A percentile compares a stretch with the other conserved stretches of the same genome.
These are phyloP conservation scores for Halocaridina rubra DNA, from an alignment of 2,888 invertebrate species.

Conservation along the genomic window DNA sequence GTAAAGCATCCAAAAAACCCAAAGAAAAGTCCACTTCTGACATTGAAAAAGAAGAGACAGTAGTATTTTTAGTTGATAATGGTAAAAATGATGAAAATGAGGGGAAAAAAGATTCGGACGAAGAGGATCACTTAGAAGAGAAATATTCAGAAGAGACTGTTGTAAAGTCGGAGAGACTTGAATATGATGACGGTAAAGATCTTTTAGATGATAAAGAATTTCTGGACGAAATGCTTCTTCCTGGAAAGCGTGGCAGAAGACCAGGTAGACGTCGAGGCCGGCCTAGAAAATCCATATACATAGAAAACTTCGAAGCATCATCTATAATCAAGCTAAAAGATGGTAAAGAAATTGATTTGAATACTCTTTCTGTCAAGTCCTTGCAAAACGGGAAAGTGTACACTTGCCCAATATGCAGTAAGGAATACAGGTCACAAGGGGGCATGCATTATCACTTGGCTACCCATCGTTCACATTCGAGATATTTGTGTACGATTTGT, in stretches of 20 bases:
- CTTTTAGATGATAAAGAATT: neutral
- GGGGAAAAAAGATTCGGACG: neutral
- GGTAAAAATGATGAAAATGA: neutral
- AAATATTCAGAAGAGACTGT: neutral
- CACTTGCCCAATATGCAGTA: slow-evolving; percentile 9
- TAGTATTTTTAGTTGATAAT: neutral
- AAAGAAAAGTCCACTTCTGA: neutral
- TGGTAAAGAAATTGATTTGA: neutral
- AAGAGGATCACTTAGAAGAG: neutral
- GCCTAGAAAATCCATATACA: no score
- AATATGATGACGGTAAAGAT: neutral
- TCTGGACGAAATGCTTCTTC: neutral
- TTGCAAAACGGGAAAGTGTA: neutral
- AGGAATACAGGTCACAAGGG: slow-evolving; percentile 15
- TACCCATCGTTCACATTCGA: neutral
- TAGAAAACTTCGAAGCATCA: neutral
- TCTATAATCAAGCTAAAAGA: neutral
- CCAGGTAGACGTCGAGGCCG: neutral
- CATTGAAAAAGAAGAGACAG: neutral
- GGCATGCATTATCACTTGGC: slow-evolving; percentile 41
- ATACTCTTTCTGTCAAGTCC: neutral
- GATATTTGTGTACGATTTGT: slow-evolving; percentile 14
- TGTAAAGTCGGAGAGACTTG: neutral
- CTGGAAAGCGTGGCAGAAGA: neutral
- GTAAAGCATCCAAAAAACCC: neutral